A percentile compares a stretch with the other conserved stretches of the same genome.
These are phyloP conservation scores for Drosophila incognita DNA, from an alignment of 2,888 invertebrate genomes.

Conservation along the genomic window DNA sequence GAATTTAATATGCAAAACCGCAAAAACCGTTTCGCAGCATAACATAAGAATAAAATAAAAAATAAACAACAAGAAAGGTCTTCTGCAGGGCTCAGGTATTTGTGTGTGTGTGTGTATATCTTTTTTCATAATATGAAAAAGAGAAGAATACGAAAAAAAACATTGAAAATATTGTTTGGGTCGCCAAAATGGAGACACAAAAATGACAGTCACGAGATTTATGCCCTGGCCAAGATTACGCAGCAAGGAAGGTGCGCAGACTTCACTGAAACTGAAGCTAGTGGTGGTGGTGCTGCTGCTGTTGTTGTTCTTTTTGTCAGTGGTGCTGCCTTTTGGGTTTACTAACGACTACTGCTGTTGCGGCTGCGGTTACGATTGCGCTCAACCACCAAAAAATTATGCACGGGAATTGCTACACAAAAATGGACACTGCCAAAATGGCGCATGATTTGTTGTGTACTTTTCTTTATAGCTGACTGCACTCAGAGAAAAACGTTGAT, in stretches of 20 bases:
- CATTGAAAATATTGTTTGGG: conserved; percentile 82
- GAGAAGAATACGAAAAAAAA: conserved; percentile 42
- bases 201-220: conserved; percentile 83
- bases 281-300: conserved; percentile 5
- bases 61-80: conserved; percentile 53
- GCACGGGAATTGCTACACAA: conserved; percentile 65
- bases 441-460: conserved; percentile 78
- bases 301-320: conserved; percentile 6
- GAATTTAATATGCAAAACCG: conserved; percentile 83
- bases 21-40: conserved; percentile 75
- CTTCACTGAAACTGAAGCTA: conserved; percentile 18
- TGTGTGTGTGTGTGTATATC: conserved; percentile 46
- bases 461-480: conserved; percentile 61
- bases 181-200: conserved; percentile 83
- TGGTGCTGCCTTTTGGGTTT: conserved; percentile 25
- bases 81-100: conserved; percentile 18
- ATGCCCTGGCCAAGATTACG: conserved; percentile 80
- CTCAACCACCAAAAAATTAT: conserved; percentile 69
- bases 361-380: conserved; percentile 48
- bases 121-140: conserved; percentile 72
- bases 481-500: neutral
- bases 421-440: conserved; percentile 72
- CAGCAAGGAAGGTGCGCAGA: conserved; percentile 47
- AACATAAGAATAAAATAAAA: conserved; percentile 48
- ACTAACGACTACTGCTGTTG: conserved; percentile 60